These are phyloP conservation scores for Tursiops truncatus DNA, from an alignment of 2,113 vertebrate species.

Conservation along the genomic window DNA sequence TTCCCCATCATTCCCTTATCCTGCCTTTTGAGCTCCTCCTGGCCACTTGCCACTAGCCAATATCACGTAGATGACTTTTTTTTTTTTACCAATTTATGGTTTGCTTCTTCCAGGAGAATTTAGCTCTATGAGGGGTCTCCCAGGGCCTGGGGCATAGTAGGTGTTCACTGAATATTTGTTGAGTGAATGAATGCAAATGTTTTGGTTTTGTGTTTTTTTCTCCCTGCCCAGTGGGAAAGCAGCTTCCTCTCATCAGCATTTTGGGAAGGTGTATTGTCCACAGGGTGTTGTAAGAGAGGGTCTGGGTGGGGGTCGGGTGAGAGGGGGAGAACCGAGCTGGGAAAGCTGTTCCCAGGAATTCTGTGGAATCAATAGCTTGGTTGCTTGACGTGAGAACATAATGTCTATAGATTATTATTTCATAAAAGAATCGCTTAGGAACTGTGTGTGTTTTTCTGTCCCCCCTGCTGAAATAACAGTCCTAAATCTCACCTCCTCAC, in stretches of 20 bases:
- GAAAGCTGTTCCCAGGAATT: not conserved
- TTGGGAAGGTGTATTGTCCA: not conserved
- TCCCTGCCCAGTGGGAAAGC: not conserved
- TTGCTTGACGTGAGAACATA: not conserved
- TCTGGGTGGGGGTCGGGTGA: no score
- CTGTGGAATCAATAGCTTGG: not conserved
- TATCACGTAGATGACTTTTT: not conserved
- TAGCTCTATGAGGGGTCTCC: not conserved
- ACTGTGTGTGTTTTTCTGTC: rapidly evolving
- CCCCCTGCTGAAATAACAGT: not conserved
- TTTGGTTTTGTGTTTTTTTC: not conserved
- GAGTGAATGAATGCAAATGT: not conserved
- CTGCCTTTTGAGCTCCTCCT: not conserved
- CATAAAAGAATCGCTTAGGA: not conserved
- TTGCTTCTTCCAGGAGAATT: not conserved
- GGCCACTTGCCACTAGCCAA: not conserved
- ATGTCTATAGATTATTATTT: not conserved
- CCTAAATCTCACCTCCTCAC: not conserved
- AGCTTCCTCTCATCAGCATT: not conserved
- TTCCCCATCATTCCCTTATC: not conserved
- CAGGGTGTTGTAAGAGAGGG: not conserved
- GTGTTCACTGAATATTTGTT: not conserved
- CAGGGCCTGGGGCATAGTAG: not conserved
- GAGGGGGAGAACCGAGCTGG: rapidly evolving
- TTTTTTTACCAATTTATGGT: not conserved